Base-by-base conservation (phyloP, 2,797 vertebrate species). In the Pangasius mekongensis region DNA sequence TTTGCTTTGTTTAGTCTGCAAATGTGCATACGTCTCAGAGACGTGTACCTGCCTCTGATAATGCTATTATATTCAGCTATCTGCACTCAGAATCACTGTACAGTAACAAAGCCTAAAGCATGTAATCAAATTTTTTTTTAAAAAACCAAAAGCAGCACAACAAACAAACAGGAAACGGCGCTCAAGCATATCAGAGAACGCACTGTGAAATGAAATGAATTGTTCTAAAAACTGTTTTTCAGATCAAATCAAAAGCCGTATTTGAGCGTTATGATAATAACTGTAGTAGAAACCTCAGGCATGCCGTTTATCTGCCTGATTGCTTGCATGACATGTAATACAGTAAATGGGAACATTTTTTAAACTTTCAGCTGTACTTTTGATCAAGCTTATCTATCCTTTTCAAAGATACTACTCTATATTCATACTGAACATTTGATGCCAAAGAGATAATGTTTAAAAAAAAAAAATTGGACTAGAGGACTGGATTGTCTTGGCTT, bases 1-100 rank as follows among this genome's bases (percentile, higher is more conserved):
- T 27, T 66, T 4, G 60, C 82, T 49, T 67, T 30, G 92, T 92
- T 93, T 87, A 86, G 92, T 90, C 92, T 91, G 86, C 76, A 87
- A 66, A 27, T 0, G 54, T 8, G 77, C 64, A 88, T 88, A 90
- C 78, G 60, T 62, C 62, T 74, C 56, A 43, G 87, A 54, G 78
- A 83, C 24, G 36, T 82, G 80, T 64, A 67, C 49, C 66, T 64
- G 49, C 20, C 30, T 33, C 66, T 58, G 84, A 84, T 71, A 89
- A 85, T 58, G 82, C 76, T 66, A 66, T 76, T 85, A 84, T 66
- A 49, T 43, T 30, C 87, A 77, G 43, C 82, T 88, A 85, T 87
- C 58, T 85, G 36, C 58, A 81, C 78, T 83, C 58, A 74, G 60
- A 86, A 85, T 30, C 60, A 27, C 60, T 64, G 76, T 86, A 74